These are phyloP conservation scores for Vireo griseus DNA, from an alignment of 2,797 vertebrate species.

Conservation along the genomic window DNA sequence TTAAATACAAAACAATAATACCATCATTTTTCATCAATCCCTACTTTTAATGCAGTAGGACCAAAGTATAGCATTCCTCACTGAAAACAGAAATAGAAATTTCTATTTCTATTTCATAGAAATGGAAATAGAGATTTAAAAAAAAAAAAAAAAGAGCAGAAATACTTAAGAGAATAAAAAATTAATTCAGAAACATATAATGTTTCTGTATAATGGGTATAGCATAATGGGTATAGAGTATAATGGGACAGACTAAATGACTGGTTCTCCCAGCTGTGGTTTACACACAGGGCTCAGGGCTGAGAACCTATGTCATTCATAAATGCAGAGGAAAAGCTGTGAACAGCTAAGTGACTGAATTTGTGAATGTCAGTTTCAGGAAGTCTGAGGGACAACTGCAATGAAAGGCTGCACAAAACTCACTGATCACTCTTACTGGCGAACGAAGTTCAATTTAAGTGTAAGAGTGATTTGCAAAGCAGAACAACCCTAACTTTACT, in stretches of 20 bases:
- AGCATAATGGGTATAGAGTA: too few relatives aligned
- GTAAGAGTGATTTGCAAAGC: neutral
- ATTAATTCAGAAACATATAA: neutral
- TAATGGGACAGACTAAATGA: neutral
- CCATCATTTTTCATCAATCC: neutral
- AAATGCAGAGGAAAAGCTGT: neutral
- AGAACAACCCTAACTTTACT: neutral
- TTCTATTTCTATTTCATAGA: too few relatives aligned
- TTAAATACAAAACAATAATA: neutral
- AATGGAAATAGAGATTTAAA: neutral
- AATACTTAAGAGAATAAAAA: neutral
- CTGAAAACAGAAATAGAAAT: neutral
- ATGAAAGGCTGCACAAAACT: neutral
- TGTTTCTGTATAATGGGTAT: too few relatives aligned
- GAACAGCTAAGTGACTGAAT: neutral
- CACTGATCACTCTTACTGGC: neutral
- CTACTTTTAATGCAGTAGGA: neutral
- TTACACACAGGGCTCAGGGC: neutral
- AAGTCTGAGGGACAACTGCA: neutral
- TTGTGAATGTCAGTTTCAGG: neutral
- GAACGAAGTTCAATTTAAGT: neutral
- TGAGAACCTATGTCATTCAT: neutral
- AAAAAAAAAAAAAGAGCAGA: neutral
- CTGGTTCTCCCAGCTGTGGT: accelerated
- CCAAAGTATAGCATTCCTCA: neutral